These are phyloP conservation scores for Pocillopora meandrina DNA, from an alignment of 92 coral and sea anemone species.

Conservation along the genomic window DNA sequence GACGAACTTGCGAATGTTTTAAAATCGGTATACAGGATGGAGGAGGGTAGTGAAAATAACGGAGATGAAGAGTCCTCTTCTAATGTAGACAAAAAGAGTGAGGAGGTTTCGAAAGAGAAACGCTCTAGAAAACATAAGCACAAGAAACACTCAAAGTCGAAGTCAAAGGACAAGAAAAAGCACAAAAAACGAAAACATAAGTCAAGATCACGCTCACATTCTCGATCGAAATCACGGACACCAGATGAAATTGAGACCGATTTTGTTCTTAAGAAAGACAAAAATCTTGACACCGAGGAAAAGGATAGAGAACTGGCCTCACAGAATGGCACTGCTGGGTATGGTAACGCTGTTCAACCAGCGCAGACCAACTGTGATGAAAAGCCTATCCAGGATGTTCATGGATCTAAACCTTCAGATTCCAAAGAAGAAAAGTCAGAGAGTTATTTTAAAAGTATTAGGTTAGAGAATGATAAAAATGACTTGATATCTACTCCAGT, in stretches of 20 bases:
- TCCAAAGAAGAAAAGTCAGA: not conserved
- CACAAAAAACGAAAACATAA: slow-evolving; percentile 74
- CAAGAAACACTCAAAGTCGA: slow-evolving; percentile 65
- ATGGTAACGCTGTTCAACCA: not conserved
- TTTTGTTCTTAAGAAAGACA: slow-evolving; percentile 30
- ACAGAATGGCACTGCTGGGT: not conserved
- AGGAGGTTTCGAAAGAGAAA: slow-evolving; percentile 42
- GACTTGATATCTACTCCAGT: not conserved
- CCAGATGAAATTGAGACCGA: slow-evolving; percentile 22
- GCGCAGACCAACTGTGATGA: slow-evolving; percentile 5
- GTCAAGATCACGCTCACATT: slow-evolving; percentile 59
- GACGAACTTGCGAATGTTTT: slow-evolving; percentile 50
- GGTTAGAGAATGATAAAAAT: not conserved
- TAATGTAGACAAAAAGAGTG: slow-evolving; percentile 41
- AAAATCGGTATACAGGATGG: slow-evolving; percentile 49
- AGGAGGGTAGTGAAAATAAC: slow-evolving; percentile 21
- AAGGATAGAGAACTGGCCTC: not conserved
- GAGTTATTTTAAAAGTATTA: not conserved
- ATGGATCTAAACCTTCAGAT: not conserved
- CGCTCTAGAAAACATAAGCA: slow-evolving; percentile 79
- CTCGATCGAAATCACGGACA: slow-evolving; percentile 42
- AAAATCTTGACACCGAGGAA: not conserved
- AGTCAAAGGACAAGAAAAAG: slow-evolving; percentile 71
- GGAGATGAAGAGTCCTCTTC: slow-evolving; percentile 25
- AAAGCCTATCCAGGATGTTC: not conserved